Conservation (phyloP, 1,140 invertebrate genomes). For the Aphaenogaster floridana region DNA sequence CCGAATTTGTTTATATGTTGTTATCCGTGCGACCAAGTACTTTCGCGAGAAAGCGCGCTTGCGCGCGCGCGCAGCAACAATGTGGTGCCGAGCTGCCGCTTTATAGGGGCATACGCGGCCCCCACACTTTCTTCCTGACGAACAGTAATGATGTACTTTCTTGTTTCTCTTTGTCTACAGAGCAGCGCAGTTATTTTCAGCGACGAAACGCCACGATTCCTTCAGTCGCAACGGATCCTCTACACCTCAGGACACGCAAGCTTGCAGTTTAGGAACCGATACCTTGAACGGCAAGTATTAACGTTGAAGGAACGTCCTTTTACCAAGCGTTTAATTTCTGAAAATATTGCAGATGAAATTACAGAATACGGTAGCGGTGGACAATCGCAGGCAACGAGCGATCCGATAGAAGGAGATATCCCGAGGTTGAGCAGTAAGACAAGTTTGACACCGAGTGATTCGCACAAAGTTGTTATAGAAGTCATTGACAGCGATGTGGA, state of each 20-base stretch:
- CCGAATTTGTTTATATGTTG: too few species aligned
- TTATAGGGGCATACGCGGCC: too few species aligned
- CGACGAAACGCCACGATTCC: constrained; percentile 82
- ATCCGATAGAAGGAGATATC: constrained; percentile 78
- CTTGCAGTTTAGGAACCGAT: constrained; percentile 84
- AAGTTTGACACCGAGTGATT: constrained; percentile 82
- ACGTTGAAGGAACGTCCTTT: neutral
- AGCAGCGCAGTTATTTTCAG: constrained; percentile 86
- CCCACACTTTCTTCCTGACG: neutral
- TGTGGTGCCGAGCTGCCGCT: too few species aligned
- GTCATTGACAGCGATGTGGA: constrained; percentile 84
- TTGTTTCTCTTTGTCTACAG: constrained; percentile 74
- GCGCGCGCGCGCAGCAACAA: too few species aligned
- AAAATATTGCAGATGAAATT: constrained; percentile 79
- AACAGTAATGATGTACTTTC: neutral
- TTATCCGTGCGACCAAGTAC: too few species aligned
- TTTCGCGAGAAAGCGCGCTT: too few species aligned
- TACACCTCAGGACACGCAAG: constrained; percentile 84
- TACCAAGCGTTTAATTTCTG: neutral
- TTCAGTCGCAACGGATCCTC: constrained; percentile 80
- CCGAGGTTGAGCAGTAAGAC: constrained; percentile 81
- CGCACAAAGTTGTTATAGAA: constrained; percentile 86
- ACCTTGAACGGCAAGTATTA: constrained; percentile 79
- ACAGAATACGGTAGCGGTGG: constrained; percentile 83
- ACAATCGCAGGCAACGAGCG: constrained; percentile 79